These are phyloP conservation scores for Archaeoteleia sp. DNA, from an alignment of 2,888 invertebrate genomes.

Conservation along the genomic window DNA sequence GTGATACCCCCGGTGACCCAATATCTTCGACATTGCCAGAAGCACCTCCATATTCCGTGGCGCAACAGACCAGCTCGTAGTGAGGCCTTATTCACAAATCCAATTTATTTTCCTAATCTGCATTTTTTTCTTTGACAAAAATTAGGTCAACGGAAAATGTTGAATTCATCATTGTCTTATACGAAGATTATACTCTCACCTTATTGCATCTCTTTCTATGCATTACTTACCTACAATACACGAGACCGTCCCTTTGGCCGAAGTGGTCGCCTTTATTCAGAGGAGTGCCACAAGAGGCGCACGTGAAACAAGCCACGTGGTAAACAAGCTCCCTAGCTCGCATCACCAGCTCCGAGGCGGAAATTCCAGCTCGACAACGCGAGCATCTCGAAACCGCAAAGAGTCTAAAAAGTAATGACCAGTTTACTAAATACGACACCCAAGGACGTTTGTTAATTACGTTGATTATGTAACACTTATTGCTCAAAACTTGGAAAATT, in stretches of 20 bases:
- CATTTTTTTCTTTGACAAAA: conserved; percentile 25
- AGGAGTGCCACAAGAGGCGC: conserved; percentile 87
- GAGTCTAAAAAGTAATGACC: conserved; percentile 79
- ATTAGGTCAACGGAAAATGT: conserved; percentile 38
- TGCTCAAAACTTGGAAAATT: conserved; percentile 14
- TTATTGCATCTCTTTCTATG: conserved; percentile 20
- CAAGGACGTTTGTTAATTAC: neutral
- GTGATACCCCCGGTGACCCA: conserved; percentile 79
- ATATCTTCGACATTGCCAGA: conserved; percentile 80
- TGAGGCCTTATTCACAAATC: conserved; percentile 77
- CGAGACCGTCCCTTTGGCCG: conserved; percentile 88
- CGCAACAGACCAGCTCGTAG: conserved; percentile 79
- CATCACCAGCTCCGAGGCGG: conserved; percentile 93
- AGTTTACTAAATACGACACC: neutral
- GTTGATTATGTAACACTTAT: conserved; percentile 2
- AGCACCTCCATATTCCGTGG: conserved; percentile 78
- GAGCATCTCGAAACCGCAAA: conserved; percentile 91
- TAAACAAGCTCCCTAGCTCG: conserved; percentile 90
- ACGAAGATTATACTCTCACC: conserved; percentile 18
- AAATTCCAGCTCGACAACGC: conserved; percentile 89
- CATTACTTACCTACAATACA: conserved; percentile 79
- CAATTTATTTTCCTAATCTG: conserved; percentile 45
- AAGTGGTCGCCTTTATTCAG: conserved; percentile 93
- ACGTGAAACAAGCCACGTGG: conserved; percentile 93
- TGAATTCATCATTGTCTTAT: conserved; percentile 44